Percentiles rank a stretch among this genome's conserved stretches.
Conservation (phyloP, 2,797 vertebrate species). For the Ispidina picta region DNA sequence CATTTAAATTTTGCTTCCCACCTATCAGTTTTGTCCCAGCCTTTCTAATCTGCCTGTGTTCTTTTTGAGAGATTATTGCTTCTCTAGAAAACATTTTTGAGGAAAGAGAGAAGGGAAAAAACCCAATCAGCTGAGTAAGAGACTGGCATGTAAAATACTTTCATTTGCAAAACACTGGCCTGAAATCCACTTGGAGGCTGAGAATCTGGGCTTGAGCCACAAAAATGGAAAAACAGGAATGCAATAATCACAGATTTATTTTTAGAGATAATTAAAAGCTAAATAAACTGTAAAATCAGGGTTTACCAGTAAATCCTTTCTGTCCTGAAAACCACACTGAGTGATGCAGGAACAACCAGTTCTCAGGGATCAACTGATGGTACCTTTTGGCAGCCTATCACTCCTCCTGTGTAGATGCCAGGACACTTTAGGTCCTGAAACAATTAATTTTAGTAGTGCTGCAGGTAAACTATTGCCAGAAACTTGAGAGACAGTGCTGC, state of each 20-base stretch:
- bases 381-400: neutral
- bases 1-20: neutral
- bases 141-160: constrained; percentile 51
- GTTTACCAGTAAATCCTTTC: constrained; percentile 11
- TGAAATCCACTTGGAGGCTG: neutral
- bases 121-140: constrained; percentile 44
- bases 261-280: constrained; percentile 48
- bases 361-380: neutral
- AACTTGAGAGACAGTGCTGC: neutral
- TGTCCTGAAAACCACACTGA: neutral
- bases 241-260: constrained; percentile 5
- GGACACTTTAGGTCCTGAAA: constrained; percentile 8
- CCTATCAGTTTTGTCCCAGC: neutral
- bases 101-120: neutral
- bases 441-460: constrained; percentile 43
- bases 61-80: constrained; percentile 46
- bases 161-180: constrained; percentile 43
- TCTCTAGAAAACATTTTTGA: constrained; percentile 36
- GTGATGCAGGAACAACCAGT: neutral
- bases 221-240: neutral
- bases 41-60: neutral
- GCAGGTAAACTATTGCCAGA: neutral
- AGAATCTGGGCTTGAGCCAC: constrained; percentile 11
- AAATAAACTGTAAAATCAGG: constrained; percentile 1
- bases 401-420: neutral